A percentile compares a stretch with the other conserved stretches of the same genome.
These are phyloP conservation scores for Pseudoatta argentina DNA, from an alignment of 1,140 invertebrate genomes.

Conservation along the genomic window DNA sequence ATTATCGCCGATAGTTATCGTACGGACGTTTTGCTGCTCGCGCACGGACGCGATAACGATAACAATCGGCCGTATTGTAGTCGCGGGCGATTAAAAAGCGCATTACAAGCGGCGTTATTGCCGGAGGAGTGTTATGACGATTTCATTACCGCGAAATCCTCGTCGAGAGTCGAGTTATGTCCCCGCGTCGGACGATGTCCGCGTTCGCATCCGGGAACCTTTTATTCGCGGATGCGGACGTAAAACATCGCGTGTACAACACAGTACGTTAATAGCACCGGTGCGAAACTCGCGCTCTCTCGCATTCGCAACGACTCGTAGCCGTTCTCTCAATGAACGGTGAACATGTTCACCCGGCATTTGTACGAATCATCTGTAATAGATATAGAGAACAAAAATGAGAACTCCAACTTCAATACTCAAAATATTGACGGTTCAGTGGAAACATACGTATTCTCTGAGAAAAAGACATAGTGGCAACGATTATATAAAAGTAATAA, in stretches of 20 bases:
- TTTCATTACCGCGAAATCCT: conserved; percentile 62
- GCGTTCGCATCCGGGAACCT: conserved; percentile 30
- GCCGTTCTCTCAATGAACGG: neutral
- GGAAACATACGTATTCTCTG: neutral
- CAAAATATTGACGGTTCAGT: neutral
- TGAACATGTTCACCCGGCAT: neutral
- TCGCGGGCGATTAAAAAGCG: conserved; percentile 57
- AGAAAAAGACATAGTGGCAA: too few relatives aligned
- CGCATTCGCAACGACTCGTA: neutral
- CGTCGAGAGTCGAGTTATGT: conserved; percentile 54
- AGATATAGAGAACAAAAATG: neutral
- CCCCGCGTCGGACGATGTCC: conserved; percentile 45
- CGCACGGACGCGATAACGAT: conserved; percentile 49
- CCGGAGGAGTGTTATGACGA: conserved; percentile 60
- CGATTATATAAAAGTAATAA: too few relatives aligned
- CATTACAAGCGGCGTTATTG: conserved; percentile 59
- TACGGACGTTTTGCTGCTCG: conserved; percentile 3
- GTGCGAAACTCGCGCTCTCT: neutral
- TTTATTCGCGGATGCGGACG: conserved; percentile 30
- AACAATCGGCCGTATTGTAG: conserved; percentile 58
- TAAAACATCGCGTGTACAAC: conserved; percentile 62
- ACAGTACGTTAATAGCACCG: conserved; percentile 46
- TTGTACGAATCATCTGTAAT: neutral
- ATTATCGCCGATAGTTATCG: conserved; percentile 57
- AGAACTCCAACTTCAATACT: neutral